Conservation (phyloP, 2,888 invertebrate genomes). For the Odiellus spinosus region DNA sequence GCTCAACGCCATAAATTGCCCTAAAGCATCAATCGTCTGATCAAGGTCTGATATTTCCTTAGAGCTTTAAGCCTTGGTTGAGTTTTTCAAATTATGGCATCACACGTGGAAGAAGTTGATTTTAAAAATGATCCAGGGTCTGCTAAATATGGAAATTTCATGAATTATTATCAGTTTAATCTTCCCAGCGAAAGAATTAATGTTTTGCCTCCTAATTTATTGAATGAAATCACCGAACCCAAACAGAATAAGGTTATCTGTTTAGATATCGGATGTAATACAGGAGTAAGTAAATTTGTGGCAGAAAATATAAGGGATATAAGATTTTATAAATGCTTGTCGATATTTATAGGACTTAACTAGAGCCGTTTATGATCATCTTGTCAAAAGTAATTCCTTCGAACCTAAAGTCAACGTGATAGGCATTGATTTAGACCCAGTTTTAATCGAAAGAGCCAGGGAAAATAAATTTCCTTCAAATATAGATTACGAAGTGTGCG, state of each 20-base stretch:
- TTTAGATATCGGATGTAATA: constrained; percentile 62
- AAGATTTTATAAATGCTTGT: too few species aligned
- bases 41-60: too few species aligned
- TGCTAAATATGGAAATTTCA: constrained; percentile 63
- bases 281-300: constrained; percentile 38
- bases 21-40: too few species aligned
- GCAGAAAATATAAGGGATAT: too few species aligned
- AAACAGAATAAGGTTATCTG: constrained; percentile 32
- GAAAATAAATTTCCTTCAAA: constrained; percentile 34
- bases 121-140: constrained; percentile 44
- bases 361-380: too few species aligned
- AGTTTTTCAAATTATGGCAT: too few species aligned
- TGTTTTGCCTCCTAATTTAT: constrained; percentile 39
- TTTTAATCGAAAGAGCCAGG: constrained; percentile 48
- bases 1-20: too few species aligned
- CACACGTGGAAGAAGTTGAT: too few species aligned
- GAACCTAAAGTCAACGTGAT: constrained; percentile 34
- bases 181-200: constrained; percentile 48
- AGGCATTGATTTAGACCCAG: constrained; percentile 58
- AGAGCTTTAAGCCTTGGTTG: too few species aligned
- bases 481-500: constrained; percentile 41
- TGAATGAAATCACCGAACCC: constrained; percentile 22
- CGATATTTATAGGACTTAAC: too few species aligned
- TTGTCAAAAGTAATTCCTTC: not conserved
- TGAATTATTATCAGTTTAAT: constrained; percentile 71